Conservation (phyloP, 1,140 invertebrate genomes). For the Bombus sibiricus region DNA sequence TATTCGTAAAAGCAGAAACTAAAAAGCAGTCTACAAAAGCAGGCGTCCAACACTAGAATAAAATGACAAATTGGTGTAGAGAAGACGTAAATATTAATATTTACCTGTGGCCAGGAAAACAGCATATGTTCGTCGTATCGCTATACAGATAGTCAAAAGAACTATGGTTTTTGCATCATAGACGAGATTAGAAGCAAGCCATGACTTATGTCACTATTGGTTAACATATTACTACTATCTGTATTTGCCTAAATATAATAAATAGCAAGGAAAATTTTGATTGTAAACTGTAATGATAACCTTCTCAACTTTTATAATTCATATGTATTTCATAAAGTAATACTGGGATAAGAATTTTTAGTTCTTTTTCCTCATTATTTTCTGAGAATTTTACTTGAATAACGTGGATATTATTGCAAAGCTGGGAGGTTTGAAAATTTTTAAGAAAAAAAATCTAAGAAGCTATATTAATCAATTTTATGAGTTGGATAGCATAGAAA, state of each 20-base stretch:
- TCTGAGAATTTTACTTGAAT: no score
- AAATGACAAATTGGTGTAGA: background rate
- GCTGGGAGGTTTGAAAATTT: no score
- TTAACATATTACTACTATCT: background rate
- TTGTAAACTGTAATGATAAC: background rate
- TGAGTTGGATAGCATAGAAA: no score
- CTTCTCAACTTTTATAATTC: background rate
- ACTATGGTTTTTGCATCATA: background rate
- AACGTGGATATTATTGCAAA: no score
- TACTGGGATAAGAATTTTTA: background rate
- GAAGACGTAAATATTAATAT: constrained; percentile 10
- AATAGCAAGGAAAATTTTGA: no score
- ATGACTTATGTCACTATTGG: background rate
- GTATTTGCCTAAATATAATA: background rate
- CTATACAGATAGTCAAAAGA: background rate
- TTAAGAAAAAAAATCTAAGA: no score
- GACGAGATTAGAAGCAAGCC: background rate
- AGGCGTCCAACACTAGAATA: background rate
- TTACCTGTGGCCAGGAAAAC: background rate
- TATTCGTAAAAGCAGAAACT: background rate
- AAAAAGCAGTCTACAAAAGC: background rate
- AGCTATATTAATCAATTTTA: no score
- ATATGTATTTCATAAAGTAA: background rate
- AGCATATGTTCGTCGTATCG: background rate
- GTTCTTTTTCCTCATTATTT: background rate